phyloP scores from a whole-genome alignment of 1,140 invertebrate genomes.

The Cyclargus thomasi region DNA sequence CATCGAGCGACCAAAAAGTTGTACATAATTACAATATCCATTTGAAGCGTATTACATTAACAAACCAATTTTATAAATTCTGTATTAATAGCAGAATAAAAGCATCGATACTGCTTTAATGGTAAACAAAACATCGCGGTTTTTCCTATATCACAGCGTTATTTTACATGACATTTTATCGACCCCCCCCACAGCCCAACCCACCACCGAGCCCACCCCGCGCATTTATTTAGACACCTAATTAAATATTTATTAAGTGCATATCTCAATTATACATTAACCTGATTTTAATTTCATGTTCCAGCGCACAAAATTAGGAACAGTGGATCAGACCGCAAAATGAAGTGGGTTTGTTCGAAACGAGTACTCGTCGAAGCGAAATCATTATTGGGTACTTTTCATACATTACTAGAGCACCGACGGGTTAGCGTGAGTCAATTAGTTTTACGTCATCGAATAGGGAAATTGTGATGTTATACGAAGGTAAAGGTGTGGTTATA shows the following conservation, averaged over 20 bases:
- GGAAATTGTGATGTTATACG: too few relatives aligned
- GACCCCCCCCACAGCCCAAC: constrained; percentile 31
- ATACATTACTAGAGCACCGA: constrained; percentile 25
- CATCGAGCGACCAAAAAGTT: neutral
- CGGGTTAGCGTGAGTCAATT: constrained; percentile 6
- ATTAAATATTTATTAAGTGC: constrained; percentile 74
- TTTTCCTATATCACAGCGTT: constrained; percentile 45
- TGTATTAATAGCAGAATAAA: constrained; percentile 26
- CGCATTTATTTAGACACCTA: constrained; percentile 72
- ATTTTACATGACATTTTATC: constrained; percentile 56
- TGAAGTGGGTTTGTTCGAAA: constrained; percentile 58
- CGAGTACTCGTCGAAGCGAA: constrained; percentile 41
- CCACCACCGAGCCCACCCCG: constrained; percentile 42
- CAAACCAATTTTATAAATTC: constrained; percentile 13
- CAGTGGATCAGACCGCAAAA: constrained; percentile 61
- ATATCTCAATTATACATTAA: constrained; percentile 71
- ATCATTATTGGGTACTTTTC: constrained; percentile 64
- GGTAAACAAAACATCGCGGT: constrained; percentile 36
- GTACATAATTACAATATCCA: constrained; percentile 1
- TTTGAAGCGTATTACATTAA: neutral
- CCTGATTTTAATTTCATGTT: constrained; percentile 71
- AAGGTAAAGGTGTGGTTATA: too few relatives aligned
- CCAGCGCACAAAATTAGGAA: constrained; percentile 69
- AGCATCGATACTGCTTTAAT: constrained; percentile 25
- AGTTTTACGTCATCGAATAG: neutral